phyloP scores from a whole-genome alignment of 37 sponge, comb jelly and placozoan genomes.

The Lycopodina hypogea region DNA sequence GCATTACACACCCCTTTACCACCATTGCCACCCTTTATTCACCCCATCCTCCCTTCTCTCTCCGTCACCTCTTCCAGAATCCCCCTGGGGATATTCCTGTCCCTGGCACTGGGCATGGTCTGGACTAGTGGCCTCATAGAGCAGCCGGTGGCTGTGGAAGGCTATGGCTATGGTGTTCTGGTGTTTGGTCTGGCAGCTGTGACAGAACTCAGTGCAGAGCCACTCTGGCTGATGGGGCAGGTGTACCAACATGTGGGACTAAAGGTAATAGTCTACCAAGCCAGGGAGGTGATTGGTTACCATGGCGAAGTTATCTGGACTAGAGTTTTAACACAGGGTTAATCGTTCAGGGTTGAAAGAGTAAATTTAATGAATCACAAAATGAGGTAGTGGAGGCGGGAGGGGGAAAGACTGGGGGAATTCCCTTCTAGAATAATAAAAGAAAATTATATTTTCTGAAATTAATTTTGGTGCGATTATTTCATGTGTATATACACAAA shows the following conservation, averaged over 20 bases:
- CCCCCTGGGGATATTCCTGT: constrained; percentile 12
- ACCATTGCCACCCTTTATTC: too few species aligned
- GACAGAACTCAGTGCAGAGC: constrained; percentile 79
- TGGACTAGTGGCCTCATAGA: constrained; percentile 76
- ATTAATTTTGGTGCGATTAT: too few species aligned
- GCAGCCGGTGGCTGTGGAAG: constrained; percentile 53
- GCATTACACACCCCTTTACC: too few species aligned
- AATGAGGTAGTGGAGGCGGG: too few species aligned
- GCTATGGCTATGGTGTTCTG: constrained; percentile 65
- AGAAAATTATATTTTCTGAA: too few species aligned
- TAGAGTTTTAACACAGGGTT: neutral
- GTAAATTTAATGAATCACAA: neutral
- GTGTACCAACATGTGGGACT: constrained; percentile 42
- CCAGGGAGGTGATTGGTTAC: neutral
- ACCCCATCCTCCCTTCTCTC: too few species aligned
- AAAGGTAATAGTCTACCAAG: constrained; percentile 59
- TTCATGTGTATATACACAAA: too few species aligned
- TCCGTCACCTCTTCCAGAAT: neutral
- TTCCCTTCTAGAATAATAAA: too few species aligned
- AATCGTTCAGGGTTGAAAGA: neutral
- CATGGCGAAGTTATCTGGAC: neutral
- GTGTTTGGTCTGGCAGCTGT: constrained; percentile 73
- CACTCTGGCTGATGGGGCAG: constrained; percentile 76
- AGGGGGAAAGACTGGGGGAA: too few species aligned
- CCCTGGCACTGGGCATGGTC: constrained; percentile 13